These are phyloP conservation scores for Drosophila pseudoananassae DNA, from an alignment of 1,140 invertebrate species.

Conservation along the genomic window DNA sequence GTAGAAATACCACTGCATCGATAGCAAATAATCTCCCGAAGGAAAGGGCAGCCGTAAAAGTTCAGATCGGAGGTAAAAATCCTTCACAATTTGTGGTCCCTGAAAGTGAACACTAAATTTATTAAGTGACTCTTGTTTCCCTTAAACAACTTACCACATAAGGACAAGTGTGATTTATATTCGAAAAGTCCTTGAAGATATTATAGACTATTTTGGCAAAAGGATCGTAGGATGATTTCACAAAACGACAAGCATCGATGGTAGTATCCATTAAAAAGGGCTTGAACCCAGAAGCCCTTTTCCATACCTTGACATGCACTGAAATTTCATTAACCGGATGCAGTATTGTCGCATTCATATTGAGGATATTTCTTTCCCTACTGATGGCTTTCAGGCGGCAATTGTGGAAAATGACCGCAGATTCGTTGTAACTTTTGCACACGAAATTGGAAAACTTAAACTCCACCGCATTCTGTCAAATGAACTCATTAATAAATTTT, in stretches of 20 bases:
- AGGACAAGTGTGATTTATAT: background rate
- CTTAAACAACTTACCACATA: background rate
- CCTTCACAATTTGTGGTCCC: background rate
- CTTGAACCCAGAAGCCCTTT: background rate
- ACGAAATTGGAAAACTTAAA: background rate
- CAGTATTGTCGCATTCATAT: background rate
- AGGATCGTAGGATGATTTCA: background rate
- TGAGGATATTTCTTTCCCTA: background rate
- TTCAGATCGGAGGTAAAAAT: background rate
- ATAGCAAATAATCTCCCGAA: background rate
- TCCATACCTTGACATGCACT: background rate
- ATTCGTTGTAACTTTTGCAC: background rate
- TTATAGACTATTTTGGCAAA: background rate
- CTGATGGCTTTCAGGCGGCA: background rate
- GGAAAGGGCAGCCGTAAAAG: background rate
- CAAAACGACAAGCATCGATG: background rate
- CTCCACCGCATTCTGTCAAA: background rate
- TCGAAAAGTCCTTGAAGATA: constrained; percentile 2
- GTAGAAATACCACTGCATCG: background rate
- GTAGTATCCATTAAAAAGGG: background rate
- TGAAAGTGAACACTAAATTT: background rate
- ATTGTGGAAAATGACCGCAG: background rate
- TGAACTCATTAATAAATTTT: background rate
- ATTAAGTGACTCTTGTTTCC: background rate
- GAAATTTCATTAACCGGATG: background rate